Base-by-base conservation (phyloP, 2,797 vertebrate species). In the Fringilla coelebs region DNA sequence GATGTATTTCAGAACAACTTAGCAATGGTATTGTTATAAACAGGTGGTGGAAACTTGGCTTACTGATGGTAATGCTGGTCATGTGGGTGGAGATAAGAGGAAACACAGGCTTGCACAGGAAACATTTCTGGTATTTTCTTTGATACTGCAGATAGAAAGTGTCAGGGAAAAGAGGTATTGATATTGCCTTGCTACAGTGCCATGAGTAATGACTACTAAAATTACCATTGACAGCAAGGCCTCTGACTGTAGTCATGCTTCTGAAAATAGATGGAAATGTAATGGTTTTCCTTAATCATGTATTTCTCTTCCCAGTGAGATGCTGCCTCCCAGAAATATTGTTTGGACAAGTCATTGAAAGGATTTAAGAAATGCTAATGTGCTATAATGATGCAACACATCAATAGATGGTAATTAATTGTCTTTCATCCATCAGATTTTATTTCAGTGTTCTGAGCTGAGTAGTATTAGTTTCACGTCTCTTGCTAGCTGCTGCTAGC, bases 191-290 rank as follows among this genome's bases (percentile, higher is more conserved):
- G 18, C 32, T 73, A 29, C 46, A 60, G n/a, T 58, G 61, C 54
- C 49, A 24, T 49, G 94, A 95, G 61, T 95, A 97, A 96, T 94
- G 79, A 93, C 32, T 85, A 46, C 54, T 60, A 81, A 90, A 95
- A 97, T 92, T 72, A 85, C 43, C 45, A 5, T 29, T 97, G 95
- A 95, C 91, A 96, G 65, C 49, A 84, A 88, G 57, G 82, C 51
- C 36, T 92, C 94, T 93, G 71, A 88, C 87, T 88, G 38, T 41
- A 76, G 71, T 58, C 40, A 40, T 21, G 9, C 16, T 85, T 85
- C 79, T 93, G 77, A 87, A 93, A 96, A 91, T 66, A 94, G 88
- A 93, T 78, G 43, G 66, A 95, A 96, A 86, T 65, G 26, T 83
- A 95, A 94, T 89, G 15, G 4, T 14, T 94, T 96, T 93, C 36